phyloP scores from a whole-genome alignment of 1,140 invertebrate species.

The Bombus difficillimus region DNA sequence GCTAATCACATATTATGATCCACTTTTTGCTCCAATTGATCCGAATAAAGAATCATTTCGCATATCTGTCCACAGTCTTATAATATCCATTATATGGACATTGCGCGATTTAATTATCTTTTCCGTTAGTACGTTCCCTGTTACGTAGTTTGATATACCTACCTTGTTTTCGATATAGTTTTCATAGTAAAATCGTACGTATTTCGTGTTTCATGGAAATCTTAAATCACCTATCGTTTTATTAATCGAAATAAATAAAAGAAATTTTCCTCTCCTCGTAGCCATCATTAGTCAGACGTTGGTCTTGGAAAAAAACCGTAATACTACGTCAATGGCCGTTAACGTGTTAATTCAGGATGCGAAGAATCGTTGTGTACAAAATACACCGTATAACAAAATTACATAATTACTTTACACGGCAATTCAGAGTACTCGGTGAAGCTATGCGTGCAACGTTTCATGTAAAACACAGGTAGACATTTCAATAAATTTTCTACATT shows the following conservation, averaged over 20 bases:
- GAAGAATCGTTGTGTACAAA: neutral
- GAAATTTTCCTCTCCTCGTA: neutral
- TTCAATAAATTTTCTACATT: neutral
- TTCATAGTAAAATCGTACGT: neutral
- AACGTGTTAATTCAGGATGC: neutral
- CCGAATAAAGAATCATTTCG: neutral
- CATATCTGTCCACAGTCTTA: neutral
- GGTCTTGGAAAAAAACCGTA: neutral
- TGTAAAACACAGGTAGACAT: neutral
- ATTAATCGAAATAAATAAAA: too few species aligned
- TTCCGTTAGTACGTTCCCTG: constrained; percentile 6
- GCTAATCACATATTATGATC: constrained; percentile 41
- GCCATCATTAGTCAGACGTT: neutral
- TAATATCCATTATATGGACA: neutral
- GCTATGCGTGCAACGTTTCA: neutral
- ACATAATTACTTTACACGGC: too few species aligned
- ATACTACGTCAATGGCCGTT: too few species aligned
- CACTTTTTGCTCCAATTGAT: constrained; percentile 1
- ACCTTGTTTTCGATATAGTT: too few species aligned
- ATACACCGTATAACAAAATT: too few species aligned
- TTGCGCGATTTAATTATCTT: constrained; percentile 1
- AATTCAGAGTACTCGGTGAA: too few species aligned
- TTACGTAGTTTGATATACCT: neutral
- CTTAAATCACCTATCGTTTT: too few species aligned
- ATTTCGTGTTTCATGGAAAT: too few species aligned